Base-by-base conservation (phyloP, 1,140 invertebrate species). In the Ptiloglossa arizonensis region DNA sequence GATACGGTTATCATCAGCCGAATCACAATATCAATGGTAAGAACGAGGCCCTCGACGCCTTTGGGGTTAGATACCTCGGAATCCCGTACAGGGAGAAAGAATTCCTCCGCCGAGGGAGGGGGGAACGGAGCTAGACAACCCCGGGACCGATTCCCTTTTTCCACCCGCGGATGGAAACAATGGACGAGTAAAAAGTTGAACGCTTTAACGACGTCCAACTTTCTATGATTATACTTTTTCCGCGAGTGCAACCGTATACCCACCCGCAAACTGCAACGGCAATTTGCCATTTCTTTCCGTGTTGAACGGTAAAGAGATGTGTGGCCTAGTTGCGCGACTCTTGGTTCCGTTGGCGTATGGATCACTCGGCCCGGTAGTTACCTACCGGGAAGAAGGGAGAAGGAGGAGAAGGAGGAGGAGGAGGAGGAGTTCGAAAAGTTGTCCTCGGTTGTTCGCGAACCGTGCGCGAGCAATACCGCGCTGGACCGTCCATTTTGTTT, bases 1-100 rank as follows among this genome's bases (percentile, higher is more conserved):
- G 96, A 32, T 97, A 97, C 87, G 96, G 96, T 44, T 97, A 97
- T 88, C 96, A 97, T 89, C 94, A 94, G 41, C 91, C 93, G 22
- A 93, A 91, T 88, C 92, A 95, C 87, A 95, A 95, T 86, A 95
- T 96, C 88, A 95, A 95, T 87, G 96, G 96, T 93, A 94, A 89
- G 95, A 95, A 44, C 22, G 4, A 19, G n/a, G n/a, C n/a, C n/a
- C n/a, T n/a, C n/a, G n/a, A n/a, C n/a, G n/a, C n/a, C n/a, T n/a
- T n/a, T n/a, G n/a, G n/a, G n/a, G n/a, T n/a, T n/a, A n/a, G n/a
- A n/a, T n/a, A n/a, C n/a, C n/a, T n/a, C n/a, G n/a, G n/a, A n/a
- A n/a, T n/a, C n/a, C n/a, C n/a, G n/a, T n/a, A n/a, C n/a, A n/a
- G n/a, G n/a, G n/a, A n/a, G n/a, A n/a, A n/a, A n/a, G n/a, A n/a